These are phyloP conservation scores for Enteromius argenteus DNA, from an alignment of 2,797 vertebrate genomes.

Conservation along the genomic window DNA sequence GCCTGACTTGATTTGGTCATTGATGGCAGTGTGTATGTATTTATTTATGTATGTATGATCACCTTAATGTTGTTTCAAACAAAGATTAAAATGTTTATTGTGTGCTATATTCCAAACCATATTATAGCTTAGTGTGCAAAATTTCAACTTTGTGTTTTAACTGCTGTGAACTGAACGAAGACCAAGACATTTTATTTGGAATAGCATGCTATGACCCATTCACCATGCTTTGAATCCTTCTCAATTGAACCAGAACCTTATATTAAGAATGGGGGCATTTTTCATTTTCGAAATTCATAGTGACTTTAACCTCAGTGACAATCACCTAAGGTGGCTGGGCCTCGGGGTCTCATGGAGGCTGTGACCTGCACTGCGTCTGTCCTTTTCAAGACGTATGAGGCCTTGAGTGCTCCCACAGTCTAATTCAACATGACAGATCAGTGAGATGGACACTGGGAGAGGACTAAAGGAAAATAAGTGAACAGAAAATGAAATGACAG, in stretches of 20 bases:
- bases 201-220: neutral
- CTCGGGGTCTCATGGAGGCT: neutral
- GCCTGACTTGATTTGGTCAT: neutral
- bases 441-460: slow-evolving; percentile 3
- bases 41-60: neutral
- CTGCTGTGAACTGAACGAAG: neutral
- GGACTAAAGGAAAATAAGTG: neutral
- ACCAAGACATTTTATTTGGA: neutral
- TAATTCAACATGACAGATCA: slow-evolving; percentile 58
- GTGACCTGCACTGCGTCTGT: slow-evolving; percentile 41
- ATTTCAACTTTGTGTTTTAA: neutral
- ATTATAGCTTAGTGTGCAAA: neutral
- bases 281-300: slow-evolving; percentile 2
- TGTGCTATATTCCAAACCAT: neutral
- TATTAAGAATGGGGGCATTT: neutral
- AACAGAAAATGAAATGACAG: slow-evolving; percentile 25
- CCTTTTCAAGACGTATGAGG: slow-evolving; percentile 49
- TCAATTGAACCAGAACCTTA: neutral
- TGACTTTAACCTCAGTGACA: slow-evolving; percentile 11
- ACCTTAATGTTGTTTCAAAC: neutral
- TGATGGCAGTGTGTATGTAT: neutral
- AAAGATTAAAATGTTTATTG: neutral
- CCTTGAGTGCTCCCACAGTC: slow-evolving; percentile 21
- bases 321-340: slow-evolving; percentile 3
- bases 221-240: neutral